A percentile compares a stretch with the other conserved stretches of the same genome.
These are phyloP conservation scores for Brachyhypopomus gauderio DNA, from an alignment of 2,113 vertebrate species.

Conservation along the genomic window DNA sequence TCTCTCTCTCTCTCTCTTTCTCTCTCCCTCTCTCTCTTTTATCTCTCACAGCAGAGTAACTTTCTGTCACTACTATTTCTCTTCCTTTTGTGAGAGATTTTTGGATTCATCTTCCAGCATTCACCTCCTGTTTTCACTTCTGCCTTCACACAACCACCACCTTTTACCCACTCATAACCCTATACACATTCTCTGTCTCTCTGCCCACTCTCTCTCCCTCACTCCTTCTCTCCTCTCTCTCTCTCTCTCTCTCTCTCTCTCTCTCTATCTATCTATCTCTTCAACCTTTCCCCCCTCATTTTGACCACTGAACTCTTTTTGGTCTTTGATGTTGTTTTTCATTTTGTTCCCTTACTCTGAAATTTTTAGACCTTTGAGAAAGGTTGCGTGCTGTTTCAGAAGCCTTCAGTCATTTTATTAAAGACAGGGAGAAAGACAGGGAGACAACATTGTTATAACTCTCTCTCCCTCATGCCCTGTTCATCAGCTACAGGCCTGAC, in stretches of 20 bases:
- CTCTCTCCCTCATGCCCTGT: background rate
- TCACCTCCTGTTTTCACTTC: constrained; percentile 22
- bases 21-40: background rate
- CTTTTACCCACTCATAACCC: constrained; percentile 41
- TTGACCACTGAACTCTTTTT: constrained; percentile 30
- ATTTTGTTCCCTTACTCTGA: constrained; percentile 28
- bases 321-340: constrained; percentile 48
- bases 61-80: constrained; percentile 38
- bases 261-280: background rate
- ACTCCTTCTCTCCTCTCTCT: constrained; percentile 4
- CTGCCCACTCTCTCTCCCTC: background rate
- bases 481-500: background rate
- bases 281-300: background rate
- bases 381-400: constrained; percentile 22
- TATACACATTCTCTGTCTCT: constrained; percentile 9
- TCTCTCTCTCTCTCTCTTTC: constrained; percentile 5
- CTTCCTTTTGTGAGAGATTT: constrained; percentile 25
- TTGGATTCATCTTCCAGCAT: background rate
- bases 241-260: background rate
- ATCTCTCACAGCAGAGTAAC: constrained; percentile 21
- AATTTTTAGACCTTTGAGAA: constrained; percentile 35
- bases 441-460: background rate
- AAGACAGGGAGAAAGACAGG: background rate
- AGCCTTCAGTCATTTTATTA: constrained; percentile 30
- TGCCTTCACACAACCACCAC: constrained; percentile 37